Base-by-base conservation (phyloP, 2,797 vertebrate genomes). In the Macrochelys suwanniensis region DNA sequence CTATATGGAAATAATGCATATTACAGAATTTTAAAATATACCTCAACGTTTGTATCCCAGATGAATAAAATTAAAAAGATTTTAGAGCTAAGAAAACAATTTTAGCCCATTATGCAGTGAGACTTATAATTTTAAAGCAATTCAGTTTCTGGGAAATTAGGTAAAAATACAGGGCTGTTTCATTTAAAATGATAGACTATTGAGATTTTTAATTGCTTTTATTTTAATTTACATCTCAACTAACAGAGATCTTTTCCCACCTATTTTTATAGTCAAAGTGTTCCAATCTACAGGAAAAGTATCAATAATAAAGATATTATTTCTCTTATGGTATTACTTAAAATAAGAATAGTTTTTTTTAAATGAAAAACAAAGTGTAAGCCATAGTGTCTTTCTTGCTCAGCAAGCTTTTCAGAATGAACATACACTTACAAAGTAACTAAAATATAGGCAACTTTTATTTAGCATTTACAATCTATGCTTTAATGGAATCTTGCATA, bases 381-480 rank as follows among this genome's bases (percentile, higher is more conserved):
- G 83, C 53, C 92, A 71, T 88, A 94, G 82, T 85, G 95, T 86
- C 74, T 89, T 56, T 82, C 74, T 74, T 84, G 33, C 65, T 94
- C 84, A 93, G 92, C 85, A 93, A 87, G 81, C 90, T 96, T 96
- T 92, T 97, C 94, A 97, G 92, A 96, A 84, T 59, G 81, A 97
- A 93, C 59, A 96, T 95, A 93, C 50, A 92, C 90, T 95, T 95
- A 86, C 76, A 80, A 74, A 93, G 84, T 91, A 95, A 92, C 78
- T 85, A 95, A 97, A 97, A 96, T 77, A 90, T 87, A 93, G 94
- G 74, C 74, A 97, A 96, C 86, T 97, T 97, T 96, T 96, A 94
- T 87, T 94, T 93, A 96, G 88, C 89, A 94, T 97, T 98, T 95
- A 92, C 65, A 95, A 90, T 79, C 90, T 90, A 61, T 91, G 86